phyloP scores from a whole-genome alignment of 2,888 invertebrate species.

The Drosophila macrothrix region DNA sequence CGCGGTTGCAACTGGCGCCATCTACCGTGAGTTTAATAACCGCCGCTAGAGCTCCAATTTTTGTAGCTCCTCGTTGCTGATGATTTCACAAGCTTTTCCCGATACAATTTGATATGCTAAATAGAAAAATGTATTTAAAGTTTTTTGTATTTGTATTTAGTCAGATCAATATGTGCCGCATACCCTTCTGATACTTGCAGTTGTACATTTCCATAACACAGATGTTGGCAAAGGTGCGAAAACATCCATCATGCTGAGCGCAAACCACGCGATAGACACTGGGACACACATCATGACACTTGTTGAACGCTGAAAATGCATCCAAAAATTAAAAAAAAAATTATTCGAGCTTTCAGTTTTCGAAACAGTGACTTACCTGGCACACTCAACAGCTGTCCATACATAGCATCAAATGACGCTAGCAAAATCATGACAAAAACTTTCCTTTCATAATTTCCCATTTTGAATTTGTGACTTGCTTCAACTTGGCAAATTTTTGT shows the following conservation, averaged over 20 bases:
- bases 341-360: background rate
- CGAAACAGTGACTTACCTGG: conserved; percentile 34
- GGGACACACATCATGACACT: conserved; percentile 71
- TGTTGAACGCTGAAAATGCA: conserved; percentile 41
- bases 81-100: conserved; percentile 60
- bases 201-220: conserved; percentile 70
- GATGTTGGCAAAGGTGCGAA: conserved; percentile 63
- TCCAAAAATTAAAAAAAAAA: background rate
- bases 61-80: conserved; percentile 58
- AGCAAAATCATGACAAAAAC: conserved; percentile 35
- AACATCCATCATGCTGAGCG: conserved; percentile 56
- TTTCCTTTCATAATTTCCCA: conserved; percentile 36
- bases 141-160: background rate
- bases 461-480: conserved; percentile 29
- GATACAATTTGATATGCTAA: conserved; percentile 65
- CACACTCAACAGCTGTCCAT: conserved; percentile 37
- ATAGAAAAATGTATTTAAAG: background rate
- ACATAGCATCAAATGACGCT: conserved; percentile 7
- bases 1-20: conserved; percentile 44
- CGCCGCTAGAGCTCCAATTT: conserved; percentile 49
- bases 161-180: conserved; percentile 3
- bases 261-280: conserved; percentile 64
- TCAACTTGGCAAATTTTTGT: conserved; percentile 22
- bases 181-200: conserved; percentile 68
- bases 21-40: conserved; percentile 18